Base-by-base conservation (phyloP, 2,797 vertebrate species). In the Arctocebus calabarensis region DNA sequence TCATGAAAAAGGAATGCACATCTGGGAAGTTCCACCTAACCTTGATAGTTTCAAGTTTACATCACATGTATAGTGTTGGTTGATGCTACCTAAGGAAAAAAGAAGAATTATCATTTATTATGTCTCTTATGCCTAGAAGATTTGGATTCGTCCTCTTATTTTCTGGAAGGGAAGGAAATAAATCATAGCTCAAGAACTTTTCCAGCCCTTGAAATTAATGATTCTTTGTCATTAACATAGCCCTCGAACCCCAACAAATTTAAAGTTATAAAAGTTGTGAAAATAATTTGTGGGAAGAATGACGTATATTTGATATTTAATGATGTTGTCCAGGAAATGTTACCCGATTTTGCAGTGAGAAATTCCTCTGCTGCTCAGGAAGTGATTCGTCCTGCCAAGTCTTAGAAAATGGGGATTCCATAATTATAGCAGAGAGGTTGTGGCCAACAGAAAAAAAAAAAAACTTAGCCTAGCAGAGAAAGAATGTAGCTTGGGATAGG, bases 161-260 rank as follows among this genome's bases (percentile, higher is more conserved):
- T 96, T 88, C 34, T 91, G 48, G 32, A 73, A 89, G 73, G 32
- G 1, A 87, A 14, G 92, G 34, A 81, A 92, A 84, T 48, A 88
- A 93, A 79, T 45, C 62, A 75, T 57, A 55, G 37, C 70, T 64
- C 9, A 32, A 93, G 34, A 83, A 77, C 10, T 32, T 92, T 84
- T 70, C 74, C 10, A 90, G 43, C 1, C 48, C 55, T 88, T 20
- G 34, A 32, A 95, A 87, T 94, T 48, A 89, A 57, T 83, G 74
- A 91, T 82, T 92, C 71, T 55, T 84, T 84, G 27, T 32, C 48
- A 88, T 34, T 74, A 34, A 79, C 1, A 62, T 23, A 86, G 22
- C 3, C 23, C 22, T 61, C 17, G 55, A 87, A 57, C 4, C 7
- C 37, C 90, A 84, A 74, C 14, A 74, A 91, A 94, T 71, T 75